Evolutionary conservation across 2,797 vertebrate genomes (phyloP), one percentile per base, ranked within the genome.

Genomic region (Brachyalestes nurse): DNA sequence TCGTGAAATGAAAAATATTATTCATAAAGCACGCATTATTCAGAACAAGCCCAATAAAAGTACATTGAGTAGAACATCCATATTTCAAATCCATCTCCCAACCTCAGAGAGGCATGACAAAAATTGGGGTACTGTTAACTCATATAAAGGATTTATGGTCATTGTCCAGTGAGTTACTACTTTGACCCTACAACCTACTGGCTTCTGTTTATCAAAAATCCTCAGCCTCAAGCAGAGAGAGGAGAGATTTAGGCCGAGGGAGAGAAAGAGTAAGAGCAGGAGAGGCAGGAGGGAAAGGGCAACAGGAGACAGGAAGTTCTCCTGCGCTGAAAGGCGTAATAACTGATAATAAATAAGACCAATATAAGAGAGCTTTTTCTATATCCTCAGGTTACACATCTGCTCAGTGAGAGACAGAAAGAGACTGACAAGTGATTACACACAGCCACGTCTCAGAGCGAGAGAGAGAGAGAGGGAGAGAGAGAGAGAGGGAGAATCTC

Each of bases 391-490:
- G 73, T 85, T 85, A 72, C 83, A 85, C 53, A 74, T 80, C 79
- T 71, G 73, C 70, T 87, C 78, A 81, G 42, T 47, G 28, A 81
- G 61, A 79, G 80, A 83, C 57, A 64, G 75, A 77, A 77, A 53
- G n/a, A 81, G 72, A 77, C 74, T 83, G 83, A 85, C 83, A 85
- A 72, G 82, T 84, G 83, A 86, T 83, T 79, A 84, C 80, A 82
- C 73, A 82, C 62, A 60, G 74, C 23, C 65, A 25, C 23, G 28
- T 77, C 70, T 83, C 42, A 65, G 78, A 79, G 65, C 78, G 60
- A 74, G 49, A 57, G 80, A n/a, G 61, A 58, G 45, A 65, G 34
- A 40, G 72, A 75, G 42, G 71, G 60, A 74, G 49, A 57, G 80
- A n/a, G 61, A 58, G 45, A 65, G 34, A 40, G 72, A 75, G 42